phyloP scores from a whole-genome alignment of 2,797 vertebrate species.

The Spheniscus humboldti region DNA sequence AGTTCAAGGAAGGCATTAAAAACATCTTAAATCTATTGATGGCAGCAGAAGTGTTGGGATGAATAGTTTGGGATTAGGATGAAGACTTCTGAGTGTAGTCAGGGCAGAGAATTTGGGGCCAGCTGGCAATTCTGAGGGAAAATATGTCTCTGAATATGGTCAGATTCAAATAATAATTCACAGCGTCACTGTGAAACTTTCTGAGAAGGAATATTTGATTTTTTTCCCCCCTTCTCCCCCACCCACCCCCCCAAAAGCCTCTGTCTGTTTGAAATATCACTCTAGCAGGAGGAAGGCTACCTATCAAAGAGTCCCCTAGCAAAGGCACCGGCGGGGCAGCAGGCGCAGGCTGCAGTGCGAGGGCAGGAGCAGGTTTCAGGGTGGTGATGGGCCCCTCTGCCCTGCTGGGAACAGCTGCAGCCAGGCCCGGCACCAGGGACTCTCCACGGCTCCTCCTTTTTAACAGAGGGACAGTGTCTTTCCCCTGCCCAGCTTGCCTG shows the following conservation, averaged over 20 bases:
- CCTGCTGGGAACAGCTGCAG: background rate
- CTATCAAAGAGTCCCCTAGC: background rate
- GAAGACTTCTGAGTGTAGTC: conserved; percentile 54
- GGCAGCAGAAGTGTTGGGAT: conserved; percentile 69
- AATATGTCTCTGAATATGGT: conserved; percentile 9
- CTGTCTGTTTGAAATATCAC: background rate
- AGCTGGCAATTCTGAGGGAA: conserved; percentile 13
- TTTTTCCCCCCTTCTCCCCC: background rate
- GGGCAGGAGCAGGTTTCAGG: background rate
- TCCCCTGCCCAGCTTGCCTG: background rate
- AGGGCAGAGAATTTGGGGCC: conserved; percentile 33
- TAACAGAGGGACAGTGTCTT: background rate
- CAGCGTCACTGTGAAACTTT: background rate
- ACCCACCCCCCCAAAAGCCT: background rate
- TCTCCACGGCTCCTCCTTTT: background rate
- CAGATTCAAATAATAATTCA: conserved; percentile 23
- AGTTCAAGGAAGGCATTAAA: conserved; percentile 77
- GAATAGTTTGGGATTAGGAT: conserved; percentile 71
- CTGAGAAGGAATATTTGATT: background rate
- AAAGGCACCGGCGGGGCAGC: background rate
- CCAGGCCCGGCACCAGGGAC: background rate
- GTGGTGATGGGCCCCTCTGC: background rate
- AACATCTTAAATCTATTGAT: conserved; percentile 74
- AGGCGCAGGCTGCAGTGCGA: background rate
- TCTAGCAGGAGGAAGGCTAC: background rate